Evolutionary conservation across 2,888 invertebrate genomes (phyloP).

Genomic region (Yponomeuta sedellus): DNA sequence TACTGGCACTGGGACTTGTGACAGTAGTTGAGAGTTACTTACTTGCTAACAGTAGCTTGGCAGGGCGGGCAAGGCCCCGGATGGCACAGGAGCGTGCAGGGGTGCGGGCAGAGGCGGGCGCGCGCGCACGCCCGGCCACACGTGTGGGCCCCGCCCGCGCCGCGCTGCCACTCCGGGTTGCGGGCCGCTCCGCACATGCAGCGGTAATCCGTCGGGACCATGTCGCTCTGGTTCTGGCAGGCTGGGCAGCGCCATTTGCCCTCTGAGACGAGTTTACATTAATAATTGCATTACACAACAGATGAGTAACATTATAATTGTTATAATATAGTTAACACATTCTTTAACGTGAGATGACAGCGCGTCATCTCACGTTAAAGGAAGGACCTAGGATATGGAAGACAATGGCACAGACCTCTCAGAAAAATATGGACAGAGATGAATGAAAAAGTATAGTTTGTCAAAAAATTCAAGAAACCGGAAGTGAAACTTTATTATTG

Average conservation of each 20-base stretch:
- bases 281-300: background rate
- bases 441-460: too few relatives aligned
- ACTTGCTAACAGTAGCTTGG: slow-evolving; percentile 82
- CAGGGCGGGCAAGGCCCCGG: slow-evolving; percentile 97
- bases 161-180: slow-evolving; percentile 85
- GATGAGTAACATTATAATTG: too few relatives aligned
- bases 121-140: slow-evolving; percentile 93
- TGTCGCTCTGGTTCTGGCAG: slow-evolving; percentile 88
- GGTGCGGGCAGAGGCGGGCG: slow-evolving; percentile 74
- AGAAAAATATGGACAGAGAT: too few relatives aligned
- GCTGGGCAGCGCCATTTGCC: slow-evolving; percentile 97
- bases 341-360: too few relatives aligned
- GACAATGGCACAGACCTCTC: too few relatives aligned
- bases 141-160: slow-evolving; percentile 86
- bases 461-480: too few relatives aligned
- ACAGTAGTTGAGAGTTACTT: slow-evolving; percentile 21
- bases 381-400: too few relatives aligned
- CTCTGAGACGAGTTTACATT: slow-evolving; percentile 48
- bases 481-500: too few relatives aligned
- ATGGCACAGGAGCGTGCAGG: slow-evolving; percentile 90
- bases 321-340: too few relatives aligned
- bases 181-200: slow-evolving; percentile 93
- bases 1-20: too few relatives aligned
- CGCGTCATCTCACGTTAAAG: too few relatives aligned
- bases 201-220: slow-evolving; percentile 86